phyloP scores from a whole-genome alignment of 2,113 vertebrate species.

The Eclectus roratus region DNA sequence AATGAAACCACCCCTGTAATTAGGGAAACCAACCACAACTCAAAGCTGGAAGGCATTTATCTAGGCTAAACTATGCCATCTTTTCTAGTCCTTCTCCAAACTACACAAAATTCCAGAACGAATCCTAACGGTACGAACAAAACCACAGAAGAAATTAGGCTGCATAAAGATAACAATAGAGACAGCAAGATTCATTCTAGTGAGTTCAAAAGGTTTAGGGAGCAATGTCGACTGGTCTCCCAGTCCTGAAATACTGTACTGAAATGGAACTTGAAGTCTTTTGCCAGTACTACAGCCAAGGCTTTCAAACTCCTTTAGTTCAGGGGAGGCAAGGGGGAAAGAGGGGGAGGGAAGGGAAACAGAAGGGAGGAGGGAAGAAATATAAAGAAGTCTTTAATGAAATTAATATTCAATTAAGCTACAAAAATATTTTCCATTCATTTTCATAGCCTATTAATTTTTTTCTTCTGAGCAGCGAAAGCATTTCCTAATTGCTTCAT shows the following conservation, averaged over 20 bases:
- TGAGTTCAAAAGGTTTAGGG: background rate
- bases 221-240: background rate
- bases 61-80: background rate
- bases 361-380: too few species aligned
- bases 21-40: background rate
- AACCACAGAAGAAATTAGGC: background rate
- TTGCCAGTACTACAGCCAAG: background rate
- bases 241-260: background rate
- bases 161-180: background rate
- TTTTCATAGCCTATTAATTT: background rate
- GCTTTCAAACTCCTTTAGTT: background rate
- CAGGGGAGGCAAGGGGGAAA: fast-evolving
- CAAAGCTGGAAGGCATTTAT: background rate
- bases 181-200: background rate
- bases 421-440: background rate
- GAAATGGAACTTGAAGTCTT: background rate
- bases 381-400: background rate
- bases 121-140: background rate
- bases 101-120: background rate
- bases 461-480: background rate
- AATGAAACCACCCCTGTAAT: background rate
- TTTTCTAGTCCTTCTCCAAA: background rate
- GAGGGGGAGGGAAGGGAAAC: background rate
- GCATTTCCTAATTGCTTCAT: background rate
- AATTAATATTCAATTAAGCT: background rate